Conservation (phyloP, 2,888 invertebrate species). For the Drosophila demipolita region DNA sequence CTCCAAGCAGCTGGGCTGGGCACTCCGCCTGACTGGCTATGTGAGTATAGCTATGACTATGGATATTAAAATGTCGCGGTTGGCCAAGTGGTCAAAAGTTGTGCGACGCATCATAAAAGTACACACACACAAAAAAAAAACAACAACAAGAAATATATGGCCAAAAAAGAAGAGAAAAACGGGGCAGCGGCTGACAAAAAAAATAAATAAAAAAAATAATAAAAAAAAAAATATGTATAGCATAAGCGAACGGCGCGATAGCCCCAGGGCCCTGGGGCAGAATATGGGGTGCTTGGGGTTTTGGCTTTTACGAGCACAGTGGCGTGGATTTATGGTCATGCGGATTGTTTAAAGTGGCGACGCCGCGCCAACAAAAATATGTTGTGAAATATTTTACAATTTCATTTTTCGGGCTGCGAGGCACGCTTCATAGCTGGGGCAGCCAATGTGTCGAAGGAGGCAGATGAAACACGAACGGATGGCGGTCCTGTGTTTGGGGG, state of each 20-base stretch:
- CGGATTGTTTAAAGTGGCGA: slow-evolving; percentile 74
- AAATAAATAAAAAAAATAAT: slow-evolving; percentile 11
- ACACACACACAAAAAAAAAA: slow-evolving; percentile 13
- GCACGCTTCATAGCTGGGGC: slow-evolving; percentile 39
- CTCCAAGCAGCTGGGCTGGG: slow-evolving; percentile 8
- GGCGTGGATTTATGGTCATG: slow-evolving; percentile 73
- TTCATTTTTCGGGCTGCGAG: slow-evolving; percentile 60
- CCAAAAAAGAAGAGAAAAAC: not conserved
- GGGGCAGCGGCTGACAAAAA: slow-evolving; percentile 18
- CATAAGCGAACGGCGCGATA: slow-evolving; percentile 26
- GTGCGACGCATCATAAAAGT: slow-evolving; percentile 68
- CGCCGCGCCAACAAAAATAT: slow-evolving; percentile 68
- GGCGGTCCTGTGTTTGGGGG: slow-evolving; percentile 5
- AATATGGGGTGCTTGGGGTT: slow-evolving; percentile 2
- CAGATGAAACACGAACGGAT: not conserved
- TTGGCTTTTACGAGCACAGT: slow-evolving; percentile 53
- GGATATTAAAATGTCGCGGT: slow-evolving; percentile 79
- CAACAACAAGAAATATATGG: not conserved
- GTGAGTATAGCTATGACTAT: slow-evolving; percentile 4
- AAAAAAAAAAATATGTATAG: slow-evolving; percentile 19
- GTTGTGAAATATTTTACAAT: slow-evolving; percentile 76
- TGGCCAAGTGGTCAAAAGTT: slow-evolving; percentile 75
- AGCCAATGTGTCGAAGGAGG: slow-evolving; percentile 34
- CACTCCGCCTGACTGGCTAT: not conserved
- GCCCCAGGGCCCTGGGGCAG: slow-evolving; percentile 6